These are phyloP conservation scores for Eleginops maclovinus DNA, from an alignment of 2,113 vertebrate genomes.

Conservation along the genomic window DNA sequence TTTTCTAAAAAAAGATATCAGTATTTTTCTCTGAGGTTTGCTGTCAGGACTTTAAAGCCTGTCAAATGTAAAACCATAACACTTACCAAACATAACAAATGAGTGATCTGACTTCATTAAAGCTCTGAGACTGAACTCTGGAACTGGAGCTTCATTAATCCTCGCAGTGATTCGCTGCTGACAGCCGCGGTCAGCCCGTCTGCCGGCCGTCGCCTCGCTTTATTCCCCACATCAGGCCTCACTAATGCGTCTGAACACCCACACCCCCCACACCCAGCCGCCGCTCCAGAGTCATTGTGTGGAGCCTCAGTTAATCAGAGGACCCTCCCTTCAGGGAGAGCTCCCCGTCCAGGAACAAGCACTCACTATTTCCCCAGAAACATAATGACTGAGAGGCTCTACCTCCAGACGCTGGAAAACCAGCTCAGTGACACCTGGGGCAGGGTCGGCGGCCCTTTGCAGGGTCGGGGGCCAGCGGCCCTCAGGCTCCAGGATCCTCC, in stretches of 20 bases:
- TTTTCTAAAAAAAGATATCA: no score
- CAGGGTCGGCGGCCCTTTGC: no score
- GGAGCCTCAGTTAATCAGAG: slow-evolving; percentile 45
- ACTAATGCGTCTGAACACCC: slow-evolving; percentile 24
- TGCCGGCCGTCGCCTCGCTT: slow-evolving; percentile 32
- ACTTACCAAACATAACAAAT: slow-evolving; percentile 54
- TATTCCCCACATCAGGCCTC: slow-evolving; percentile 35
- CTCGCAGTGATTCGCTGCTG: slow-evolving; percentile 38
- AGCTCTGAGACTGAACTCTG: slow-evolving; percentile 6
- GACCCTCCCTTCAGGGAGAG: slow-evolving; percentile 51
- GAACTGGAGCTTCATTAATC: background rate
- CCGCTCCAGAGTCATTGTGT: slow-evolving; percentile 13
- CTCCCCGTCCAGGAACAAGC: slow-evolving; percentile 59
- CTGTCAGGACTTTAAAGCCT: background rate
- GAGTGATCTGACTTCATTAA: slow-evolving; percentile 45
- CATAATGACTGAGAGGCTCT: slow-evolving; percentile 55
- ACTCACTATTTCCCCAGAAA: slow-evolving; percentile 61
- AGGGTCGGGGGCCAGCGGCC: no score
- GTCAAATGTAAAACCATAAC: background rate
- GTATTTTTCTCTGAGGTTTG: background rate
- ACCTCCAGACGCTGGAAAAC: slow-evolving; percentile 35
- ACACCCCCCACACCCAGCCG: slow-evolving; percentile 26
- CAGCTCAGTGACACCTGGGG: no score
- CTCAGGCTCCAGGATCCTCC: no score
- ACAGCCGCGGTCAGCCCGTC: slow-evolving; percentile 54